These are phyloP conservation scores for Drosophila dives DNA, from an alignment of 2,888 invertebrate genomes.

Conservation along the genomic window DNA sequence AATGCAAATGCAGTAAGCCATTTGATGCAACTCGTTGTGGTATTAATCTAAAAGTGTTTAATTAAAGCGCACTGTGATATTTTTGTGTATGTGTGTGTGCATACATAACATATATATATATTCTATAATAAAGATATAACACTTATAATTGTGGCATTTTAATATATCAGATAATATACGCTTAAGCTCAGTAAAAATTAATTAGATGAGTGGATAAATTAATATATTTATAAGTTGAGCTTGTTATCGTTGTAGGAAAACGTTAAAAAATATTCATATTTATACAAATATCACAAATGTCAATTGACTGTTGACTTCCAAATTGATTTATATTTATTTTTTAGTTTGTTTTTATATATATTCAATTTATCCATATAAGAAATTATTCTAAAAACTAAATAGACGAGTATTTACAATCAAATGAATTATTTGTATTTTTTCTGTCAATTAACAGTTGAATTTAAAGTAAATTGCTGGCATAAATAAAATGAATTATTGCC, in stretches of 20 bases:
- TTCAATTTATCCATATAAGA: background rate
- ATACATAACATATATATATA: background rate
- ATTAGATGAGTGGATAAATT: background rate
- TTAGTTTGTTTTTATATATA: rapidly evolving
- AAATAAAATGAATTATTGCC: background rate
- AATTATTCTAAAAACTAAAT: background rate
- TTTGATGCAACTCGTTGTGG: slow-evolving; percentile 31
- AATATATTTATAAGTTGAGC: background rate
- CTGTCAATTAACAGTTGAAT: background rate
- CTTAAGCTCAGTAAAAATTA: background rate
- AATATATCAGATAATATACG: background rate
- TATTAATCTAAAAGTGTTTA: slow-evolving; percentile 46
- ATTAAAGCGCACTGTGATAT: slow-evolving; percentile 46
- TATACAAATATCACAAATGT: background rate
- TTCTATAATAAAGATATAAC: background rate
- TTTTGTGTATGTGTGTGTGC: background rate
- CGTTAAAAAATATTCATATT: background rate
- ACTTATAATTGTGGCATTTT: slow-evolving; percentile 18
- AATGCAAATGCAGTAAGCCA: slow-evolving; percentile 49
- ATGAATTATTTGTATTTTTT: background rate
- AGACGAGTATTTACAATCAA: background rate
- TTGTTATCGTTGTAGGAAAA: background rate
- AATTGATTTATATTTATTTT: background rate
- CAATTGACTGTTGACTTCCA: background rate
- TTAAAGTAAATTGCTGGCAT: slow-evolving; percentile 1